phyloP scores from a whole-genome alignment of 2,797 vertebrate genomes.

The Tiaroga cobitis region DNA sequence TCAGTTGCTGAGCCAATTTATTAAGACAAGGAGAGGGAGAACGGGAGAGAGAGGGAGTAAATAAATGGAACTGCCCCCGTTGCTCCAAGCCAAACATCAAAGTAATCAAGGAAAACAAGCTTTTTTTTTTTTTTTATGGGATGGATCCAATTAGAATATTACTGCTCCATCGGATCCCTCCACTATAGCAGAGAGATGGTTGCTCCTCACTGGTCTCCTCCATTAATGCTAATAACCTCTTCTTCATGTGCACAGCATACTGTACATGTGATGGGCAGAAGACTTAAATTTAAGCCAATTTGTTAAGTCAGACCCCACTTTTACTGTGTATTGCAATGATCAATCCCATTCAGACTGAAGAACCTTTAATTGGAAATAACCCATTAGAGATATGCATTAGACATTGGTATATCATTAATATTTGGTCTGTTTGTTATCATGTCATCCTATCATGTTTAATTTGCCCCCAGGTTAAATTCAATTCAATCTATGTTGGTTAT shows the following conservation, averaged over 20 bases:
- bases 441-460: neutral
- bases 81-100: conserved; percentile 83
- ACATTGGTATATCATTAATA: neutral
- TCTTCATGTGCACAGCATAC: conserved; percentile 15
- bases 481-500: neutral
- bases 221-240: conserved; percentile 38
- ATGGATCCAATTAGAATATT: conserved; percentile 85
- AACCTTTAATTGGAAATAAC: conserved; percentile 4
- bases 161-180: conserved; percentile 74
- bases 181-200: conserved; percentile 27
- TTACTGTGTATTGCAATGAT: neutral
- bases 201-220: conserved; percentile 11
- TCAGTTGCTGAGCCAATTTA: conserved; percentile 83
- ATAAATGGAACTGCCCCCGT: conserved; percentile 82
- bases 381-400: conserved; percentile 2
- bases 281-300: conserved; percentile 30
- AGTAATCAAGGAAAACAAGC: conserved; percentile 87
- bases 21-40: conserved; percentile 65
- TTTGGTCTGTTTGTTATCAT: neutral
- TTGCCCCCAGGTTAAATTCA: neutral
- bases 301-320: conserved; percentile 20
- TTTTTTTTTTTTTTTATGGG: conserved; percentile 83
- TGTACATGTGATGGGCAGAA: conserved; percentile 28
- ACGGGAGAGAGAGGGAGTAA: conserved; percentile 58
- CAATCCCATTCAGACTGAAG: neutral